Base-by-base conservation (phyloP, 1,140 invertebrate genomes). In the Cherax destructor region DNA sequence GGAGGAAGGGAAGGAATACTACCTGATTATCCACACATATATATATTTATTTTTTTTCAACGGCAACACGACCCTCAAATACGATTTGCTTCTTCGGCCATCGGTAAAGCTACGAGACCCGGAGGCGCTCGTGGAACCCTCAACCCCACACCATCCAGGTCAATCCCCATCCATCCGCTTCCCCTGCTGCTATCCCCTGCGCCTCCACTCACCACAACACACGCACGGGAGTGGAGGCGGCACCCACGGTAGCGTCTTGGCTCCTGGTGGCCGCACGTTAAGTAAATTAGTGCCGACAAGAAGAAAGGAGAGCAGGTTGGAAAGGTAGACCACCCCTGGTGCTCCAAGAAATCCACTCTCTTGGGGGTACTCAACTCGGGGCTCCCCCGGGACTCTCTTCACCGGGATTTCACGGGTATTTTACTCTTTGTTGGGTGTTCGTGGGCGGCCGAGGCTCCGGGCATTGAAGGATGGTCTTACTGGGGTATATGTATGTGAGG, bases 201-300 rank as follows among this genome's bases (percentile, higher is more conserved):
- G 24, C 2, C 30, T 41, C 30, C 30, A 41, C 30, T 41, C 30
- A 41, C 30, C 30, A 72, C 30, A 41, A 56, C 30, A 21, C 69
- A 41, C 30, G 30, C 30, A 41, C 30, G 30, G 80, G 78, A 72
- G 30, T 30, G n/a, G 65, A 30, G 79, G 69, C 11, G 41, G 50
- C 80, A 41, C 74, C 61, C 65, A 90, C 81, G 88, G 88, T 90
- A 90, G 88, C 88, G 81, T 61, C 80, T 78, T 90, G 88, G 88
- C 88, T 90, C 83, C 88, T 90, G 88, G 88, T 59, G 80, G 50
- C 88, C 88, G 81, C 88, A 90, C 88, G 78, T 90, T 90, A 90
- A 90, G 81, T 90, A 90, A 90, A 90, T 90, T 90, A 90, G 88
- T 90, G 81, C 88, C 84, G 81, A 90, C 88, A 90, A 83, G 88